A percentile compares a stretch with the other conserved stretches of the same genome.
These are phyloP conservation scores for Tanytarsus gracilentus DNA, from an alignment of 2,888 invertebrate genomes.

Conservation along the genomic window DNA sequence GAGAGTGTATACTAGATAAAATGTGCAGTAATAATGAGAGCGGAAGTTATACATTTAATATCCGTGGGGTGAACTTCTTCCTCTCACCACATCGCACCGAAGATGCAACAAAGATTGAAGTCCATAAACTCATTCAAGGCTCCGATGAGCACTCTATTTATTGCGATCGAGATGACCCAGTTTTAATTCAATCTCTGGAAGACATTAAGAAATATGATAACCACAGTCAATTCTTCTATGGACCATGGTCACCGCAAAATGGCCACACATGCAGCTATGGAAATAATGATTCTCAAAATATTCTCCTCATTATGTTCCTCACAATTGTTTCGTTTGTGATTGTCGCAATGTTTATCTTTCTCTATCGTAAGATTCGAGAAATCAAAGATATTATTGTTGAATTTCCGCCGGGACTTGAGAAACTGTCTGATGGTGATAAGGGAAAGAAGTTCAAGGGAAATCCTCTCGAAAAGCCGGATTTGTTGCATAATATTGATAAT, in stretches of 20 bases:
- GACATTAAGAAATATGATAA: conserved; percentile 1
- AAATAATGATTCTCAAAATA: conserved; percentile 30
- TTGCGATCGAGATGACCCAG: conserved; percentile 20
- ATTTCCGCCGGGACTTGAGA: conserved; percentile 36
- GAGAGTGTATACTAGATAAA: conserved; percentile 10
- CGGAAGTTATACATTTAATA: too few species aligned
- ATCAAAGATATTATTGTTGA: conserved; percentile 39
- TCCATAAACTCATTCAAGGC: not conserved
- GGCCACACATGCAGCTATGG: conserved; percentile 21
- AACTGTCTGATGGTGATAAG: not conserved
- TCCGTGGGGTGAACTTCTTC: conserved; percentile 32
- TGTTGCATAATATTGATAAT: conserved; percentile 10
- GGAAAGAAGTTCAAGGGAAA: conserved; percentile 4
- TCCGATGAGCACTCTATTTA: not conserved
- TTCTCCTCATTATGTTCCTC: conserved; percentile 32
- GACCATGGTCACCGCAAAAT: conserved; percentile 30
- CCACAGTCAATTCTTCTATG: conserved; percentile 18
- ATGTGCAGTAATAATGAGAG: too few species aligned
- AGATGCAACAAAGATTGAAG: not conserved
- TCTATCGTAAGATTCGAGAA: conserved; percentile 35
- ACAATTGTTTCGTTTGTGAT: conserved; percentile 30
- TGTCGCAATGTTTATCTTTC: conserved; percentile 32
- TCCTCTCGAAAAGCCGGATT: conserved; percentile 19
- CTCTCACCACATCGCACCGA: conserved; percentile 30
- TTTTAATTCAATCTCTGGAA: not conserved